Evolutionary conservation across 2,888 invertebrate genomes (phyloP).

Genomic region (Hybos culiciformis): DNA sequence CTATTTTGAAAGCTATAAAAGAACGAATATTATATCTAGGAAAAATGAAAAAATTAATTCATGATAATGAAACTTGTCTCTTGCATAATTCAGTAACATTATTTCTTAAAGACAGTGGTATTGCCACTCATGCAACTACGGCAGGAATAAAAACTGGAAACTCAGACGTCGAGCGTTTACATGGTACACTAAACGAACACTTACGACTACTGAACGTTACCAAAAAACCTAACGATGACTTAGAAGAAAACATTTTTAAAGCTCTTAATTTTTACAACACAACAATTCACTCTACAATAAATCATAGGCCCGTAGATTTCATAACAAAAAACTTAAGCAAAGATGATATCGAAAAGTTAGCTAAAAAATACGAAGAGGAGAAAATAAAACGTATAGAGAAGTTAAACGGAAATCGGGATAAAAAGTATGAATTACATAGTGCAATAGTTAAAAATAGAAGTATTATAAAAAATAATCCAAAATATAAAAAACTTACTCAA

Average conservation of each 20-base stretch:
- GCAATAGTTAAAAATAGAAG: background rate
- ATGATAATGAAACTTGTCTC: slow-evolving; percentile 1
- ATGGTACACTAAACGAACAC: slow-evolving; percentile 10
- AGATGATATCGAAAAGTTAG: background rate
- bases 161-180: slow-evolving; percentile 8
- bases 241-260: background rate
- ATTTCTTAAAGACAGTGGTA: slow-evolving; percentile 3
- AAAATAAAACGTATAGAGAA: background rate
- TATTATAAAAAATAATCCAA: background rate
- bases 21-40: slow-evolving; percentile 5
- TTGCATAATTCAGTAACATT: slow-evolving; percentile 4
- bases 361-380: background rate
- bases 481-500: background rate
- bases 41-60: slow-evolving; percentile 3
- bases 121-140: slow-evolving; percentile 3
- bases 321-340: background rate
- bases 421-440: background rate
- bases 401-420: background rate
- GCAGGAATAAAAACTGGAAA: slow-evolving; percentile 10
- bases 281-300: background rate
- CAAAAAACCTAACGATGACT: background rate
- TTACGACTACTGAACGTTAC: slow-evolving; percentile 2
- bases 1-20: slow-evolving; percentile 7
- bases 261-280: background rate
- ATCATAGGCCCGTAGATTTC: background rate